phyloP scores from a whole-genome alignment of 2,797 vertebrate genomes.

The Microtus obscurus region DNA sequence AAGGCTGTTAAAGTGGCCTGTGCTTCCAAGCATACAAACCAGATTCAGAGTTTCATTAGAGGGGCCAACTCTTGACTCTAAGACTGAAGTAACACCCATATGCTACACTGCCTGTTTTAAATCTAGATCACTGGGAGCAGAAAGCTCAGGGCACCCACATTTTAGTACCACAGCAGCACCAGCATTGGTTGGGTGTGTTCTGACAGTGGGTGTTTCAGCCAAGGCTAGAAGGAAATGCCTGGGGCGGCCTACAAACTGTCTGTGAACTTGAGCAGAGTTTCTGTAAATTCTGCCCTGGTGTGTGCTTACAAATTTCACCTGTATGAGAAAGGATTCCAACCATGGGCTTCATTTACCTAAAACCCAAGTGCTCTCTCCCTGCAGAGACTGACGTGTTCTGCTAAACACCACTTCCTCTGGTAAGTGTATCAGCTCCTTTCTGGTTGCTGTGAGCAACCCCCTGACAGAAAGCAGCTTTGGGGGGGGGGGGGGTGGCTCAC shows the following conservation, averaged over 20 bases:
- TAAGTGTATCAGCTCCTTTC: background rate
- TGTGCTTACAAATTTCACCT: background rate
- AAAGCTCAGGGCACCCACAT: conserved; percentile 2
- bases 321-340: background rate
- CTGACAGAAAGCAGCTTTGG: background rate
- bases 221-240: background rate
- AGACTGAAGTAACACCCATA: background rate
- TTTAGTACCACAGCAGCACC: background rate
- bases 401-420: conserved; percentile 8
- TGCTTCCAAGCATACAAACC: background rate
- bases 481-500: background rate
- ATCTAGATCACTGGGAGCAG: background rate
- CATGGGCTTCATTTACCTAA: conserved; percentile 1
- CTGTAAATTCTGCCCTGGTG: background rate
- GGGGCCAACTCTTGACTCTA: background rate
- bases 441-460: background rate
- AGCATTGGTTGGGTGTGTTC: background rate
- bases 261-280: background rate
- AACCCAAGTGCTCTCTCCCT: background rate
- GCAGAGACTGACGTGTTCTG: background rate
- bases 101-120: conserved; percentile 25
- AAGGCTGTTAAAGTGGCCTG: conserved; percentile 15
- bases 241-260: background rate
- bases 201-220: background rate
- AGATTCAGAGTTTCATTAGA: conserved; percentile 1